Percentiles rank a stretch among this genome's conserved stretches.
Conservation (phyloP, 2,888 invertebrate species). For the Drosophila putrida region DNA sequence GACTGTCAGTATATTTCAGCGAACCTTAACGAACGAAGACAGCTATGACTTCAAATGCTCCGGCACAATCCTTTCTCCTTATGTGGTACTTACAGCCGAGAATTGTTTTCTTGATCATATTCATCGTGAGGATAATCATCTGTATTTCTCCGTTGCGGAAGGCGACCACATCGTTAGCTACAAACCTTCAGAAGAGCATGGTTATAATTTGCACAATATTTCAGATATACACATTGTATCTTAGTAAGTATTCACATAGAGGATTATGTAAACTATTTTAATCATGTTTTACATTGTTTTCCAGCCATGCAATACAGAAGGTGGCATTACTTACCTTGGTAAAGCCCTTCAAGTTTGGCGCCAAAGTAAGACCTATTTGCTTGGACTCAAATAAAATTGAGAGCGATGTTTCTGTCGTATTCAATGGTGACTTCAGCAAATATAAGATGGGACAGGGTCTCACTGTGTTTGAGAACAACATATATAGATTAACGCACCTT, state of each 20-base stretch:
- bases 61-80: constrained; percentile 37
- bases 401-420: background rate
- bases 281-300: background rate
- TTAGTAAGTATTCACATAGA: constrained; percentile 37
- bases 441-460: background rate
- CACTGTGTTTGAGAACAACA: rapidly evolving
- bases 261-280: background rate
- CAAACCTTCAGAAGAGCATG: constrained; percentile 10
- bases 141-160: constrained; percentile 31
- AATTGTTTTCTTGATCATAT: background rate
- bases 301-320: background rate
- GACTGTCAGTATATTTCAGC: constrained; percentile 55
- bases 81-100: constrained; percentile 27
- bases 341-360: constrained; percentile 54
- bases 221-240: constrained; percentile 26
- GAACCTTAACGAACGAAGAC: background rate
- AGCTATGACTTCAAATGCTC: constrained; percentile 17
- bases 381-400: background rate
- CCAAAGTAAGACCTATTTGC: constrained; percentile 53
- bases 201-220: constrained; percentile 51
- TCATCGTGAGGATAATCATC: rapidly evolving
- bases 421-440: background rate
- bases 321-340: constrained; percentile 52
- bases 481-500: constrained; percentile 4
- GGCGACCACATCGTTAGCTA: constrained; percentile 24